These are phyloP conservation scores for Patella vulgata DNA, from an alignment of 1,140 invertebrate genomes.

Conservation along the genomic window DNA sequence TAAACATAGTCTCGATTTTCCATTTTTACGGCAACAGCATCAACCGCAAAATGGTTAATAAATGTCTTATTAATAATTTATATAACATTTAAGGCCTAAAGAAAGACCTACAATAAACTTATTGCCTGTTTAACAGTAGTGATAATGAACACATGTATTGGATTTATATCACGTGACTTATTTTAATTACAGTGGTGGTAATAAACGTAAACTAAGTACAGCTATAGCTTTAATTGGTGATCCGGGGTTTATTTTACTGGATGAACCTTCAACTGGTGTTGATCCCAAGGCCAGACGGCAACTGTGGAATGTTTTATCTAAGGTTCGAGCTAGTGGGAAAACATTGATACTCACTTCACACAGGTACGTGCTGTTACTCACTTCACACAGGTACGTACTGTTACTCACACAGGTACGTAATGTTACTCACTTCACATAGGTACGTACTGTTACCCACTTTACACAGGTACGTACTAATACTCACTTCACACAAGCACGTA, in stretches of 20 bases:
- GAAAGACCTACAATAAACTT: too few species aligned
- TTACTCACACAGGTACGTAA: slow-evolving; percentile 64
- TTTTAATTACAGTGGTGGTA: slow-evolving; percentile 72
- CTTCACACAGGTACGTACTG: slow-evolving; percentile 61
- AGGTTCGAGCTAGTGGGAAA: slow-evolving; percentile 51
- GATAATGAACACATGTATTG: not conserved
- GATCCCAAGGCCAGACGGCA: slow-evolving; percentile 67
- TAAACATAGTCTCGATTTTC: too few species aligned
- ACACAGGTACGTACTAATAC: too few species aligned
- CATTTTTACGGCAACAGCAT: too few species aligned
- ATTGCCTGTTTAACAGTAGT: not conserved
- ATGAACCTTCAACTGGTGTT: slow-evolving; percentile 68
- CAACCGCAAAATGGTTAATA: not conserved
- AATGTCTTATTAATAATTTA: too few species aligned
- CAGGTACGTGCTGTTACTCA: slow-evolving; percentile 61
- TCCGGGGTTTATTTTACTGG: slow-evolving; percentile 66
- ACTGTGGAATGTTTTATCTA: slow-evolving; percentile 64
- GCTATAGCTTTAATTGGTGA: too few species aligned
- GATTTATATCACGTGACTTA: not conserved
- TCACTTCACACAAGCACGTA: too few species aligned
- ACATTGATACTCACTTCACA: slow-evolving; percentile 64
- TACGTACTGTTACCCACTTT: slow-evolving; percentile 58
- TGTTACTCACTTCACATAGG: slow-evolving; percentile 58
- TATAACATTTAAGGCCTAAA: too few species aligned
- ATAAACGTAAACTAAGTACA: slow-evolving; percentile 93